Percentiles rank a stretch among this genome's conserved stretches.
Conservation (phyloP, 2,797 vertebrate species). For the Centroberyx gerrardi region DNA sequence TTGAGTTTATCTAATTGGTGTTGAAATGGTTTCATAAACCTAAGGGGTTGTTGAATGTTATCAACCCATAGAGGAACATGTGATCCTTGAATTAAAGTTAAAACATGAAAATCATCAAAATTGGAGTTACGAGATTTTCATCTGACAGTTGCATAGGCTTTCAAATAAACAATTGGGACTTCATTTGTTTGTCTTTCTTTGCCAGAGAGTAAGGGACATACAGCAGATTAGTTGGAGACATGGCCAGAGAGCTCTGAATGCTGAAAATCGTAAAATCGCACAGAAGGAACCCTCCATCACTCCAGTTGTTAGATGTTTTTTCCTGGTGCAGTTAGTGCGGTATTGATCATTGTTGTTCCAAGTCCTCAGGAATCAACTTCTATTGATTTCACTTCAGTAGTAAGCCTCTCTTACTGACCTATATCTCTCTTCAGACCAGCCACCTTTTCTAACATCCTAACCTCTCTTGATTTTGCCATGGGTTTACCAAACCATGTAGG, state of each 20-base stretch:
- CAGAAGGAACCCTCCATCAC: conserved; percentile 54
- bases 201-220: not conserved
- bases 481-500: conserved; percentile 51
- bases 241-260: conserved; percentile 26
- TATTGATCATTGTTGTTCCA: conserved; percentile 82
- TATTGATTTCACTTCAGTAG: conserved; percentile 82
- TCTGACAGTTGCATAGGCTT: too few species aligned
- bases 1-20: too few species aligned
- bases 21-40: too few species aligned
- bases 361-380: conserved; percentile 76
- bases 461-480: conserved; percentile 29
- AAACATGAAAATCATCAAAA: too few species aligned
- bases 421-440: conserved; percentile 60
- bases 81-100: too few species aligned
- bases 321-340: conserved; percentile 66
- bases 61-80: too few species aligned
- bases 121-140: too few species aligned
- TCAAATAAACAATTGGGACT: not conserved
- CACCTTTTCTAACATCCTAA: conserved; percentile 60
- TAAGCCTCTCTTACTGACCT: conserved; percentile 73
- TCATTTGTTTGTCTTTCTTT: not conserved
- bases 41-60: too few species aligned
- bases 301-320: conserved; percentile 44
- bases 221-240: conserved; percentile 12
- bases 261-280: conserved; percentile 40